These are phyloP conservation scores for Lasiurus cinereus DNA, from an alignment of 2,113 vertebrate species.

Conservation along the genomic window DNA sequence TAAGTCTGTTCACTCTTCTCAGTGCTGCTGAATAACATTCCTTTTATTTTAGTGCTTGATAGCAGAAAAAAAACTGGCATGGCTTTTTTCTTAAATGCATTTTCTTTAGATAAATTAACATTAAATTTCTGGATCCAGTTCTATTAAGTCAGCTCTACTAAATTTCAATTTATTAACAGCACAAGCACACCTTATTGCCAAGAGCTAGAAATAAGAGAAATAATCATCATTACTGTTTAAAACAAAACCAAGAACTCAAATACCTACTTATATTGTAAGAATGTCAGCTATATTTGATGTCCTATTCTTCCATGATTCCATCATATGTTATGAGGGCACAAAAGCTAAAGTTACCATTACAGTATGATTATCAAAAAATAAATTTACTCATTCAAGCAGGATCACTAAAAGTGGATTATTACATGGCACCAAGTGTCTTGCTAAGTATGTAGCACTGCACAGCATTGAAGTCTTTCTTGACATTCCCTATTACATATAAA, in stretches of 20 bases:
- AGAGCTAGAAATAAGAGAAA: not conserved
- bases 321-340: not conserved
- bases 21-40: constrained; percentile 31
- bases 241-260: not conserved
- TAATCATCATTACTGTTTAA: not conserved
- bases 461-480: not conserved
- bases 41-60: constrained; percentile 9
- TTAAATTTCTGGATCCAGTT: not conserved
- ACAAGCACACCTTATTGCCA: not conserved
- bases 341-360: constrained; percentile 18
- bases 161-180: constrained; percentile 49
- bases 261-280: not conserved
- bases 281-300: not conserved
- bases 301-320: not conserved
- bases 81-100: not conserved
- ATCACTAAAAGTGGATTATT: not conserved
- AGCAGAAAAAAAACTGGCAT: not conserved
- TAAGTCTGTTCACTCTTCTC: not conserved
- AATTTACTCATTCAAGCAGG: not conserved
- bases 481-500: not conserved
- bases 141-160: not conserved
- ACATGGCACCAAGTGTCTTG: no score
- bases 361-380: not conserved
- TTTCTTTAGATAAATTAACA: constrained; percentile 35
- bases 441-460: not conserved